Base-by-base conservation (phyloP, 2,888 invertebrate species). In the Embidobia sp. region DNA sequence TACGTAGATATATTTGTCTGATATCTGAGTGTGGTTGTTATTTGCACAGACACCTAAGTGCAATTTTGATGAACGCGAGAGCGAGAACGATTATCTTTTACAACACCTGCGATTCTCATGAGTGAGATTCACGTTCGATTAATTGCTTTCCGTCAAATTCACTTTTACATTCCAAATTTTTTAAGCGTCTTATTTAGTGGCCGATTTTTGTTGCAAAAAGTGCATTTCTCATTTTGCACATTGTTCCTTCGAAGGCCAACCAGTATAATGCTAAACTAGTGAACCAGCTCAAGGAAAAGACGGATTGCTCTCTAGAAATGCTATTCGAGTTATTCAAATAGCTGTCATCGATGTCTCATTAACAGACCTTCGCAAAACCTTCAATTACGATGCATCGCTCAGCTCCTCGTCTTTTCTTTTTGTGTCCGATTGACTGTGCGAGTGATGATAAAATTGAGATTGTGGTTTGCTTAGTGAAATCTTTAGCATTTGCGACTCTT, bases 81-180 rank as follows among this genome's bases (percentile, higher is more conserved):
- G 69, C 79, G 78, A 78, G 80, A 84, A 79, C 82, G 81, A 87
- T 87, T 88, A 88, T 88, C 88, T 87, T 82, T 72, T 77, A 73
- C 79, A 81, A 83, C 88, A 88, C 87, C 88, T 88, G 88, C 79
- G 84, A 87, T 88, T 88, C 88, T 86, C 88, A 88, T 83, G 59
- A 61, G 63, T 31, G 19, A 61, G 66, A 40, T 59, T 63, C 48
- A 66, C 73, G 59, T 73, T 73, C 73, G 69, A 79, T 79, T 73
- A 73, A 69, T 73, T 66, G 76, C 75, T 59, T 70, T 59, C 48
- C 55, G 69, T 49, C 64, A 76, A 57, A 69, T 63, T 75, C 66
- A 61, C 74, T 74, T 61, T 67, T 42, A 61, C n/a, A n/a, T n/a
- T n/a, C 8, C 16, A 8, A 19, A 19, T 33, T 49, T 4, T 49